Conservation (phyloP, 1,140 invertebrate genomes). For the Plectrocnemia conspersa region DNA sequence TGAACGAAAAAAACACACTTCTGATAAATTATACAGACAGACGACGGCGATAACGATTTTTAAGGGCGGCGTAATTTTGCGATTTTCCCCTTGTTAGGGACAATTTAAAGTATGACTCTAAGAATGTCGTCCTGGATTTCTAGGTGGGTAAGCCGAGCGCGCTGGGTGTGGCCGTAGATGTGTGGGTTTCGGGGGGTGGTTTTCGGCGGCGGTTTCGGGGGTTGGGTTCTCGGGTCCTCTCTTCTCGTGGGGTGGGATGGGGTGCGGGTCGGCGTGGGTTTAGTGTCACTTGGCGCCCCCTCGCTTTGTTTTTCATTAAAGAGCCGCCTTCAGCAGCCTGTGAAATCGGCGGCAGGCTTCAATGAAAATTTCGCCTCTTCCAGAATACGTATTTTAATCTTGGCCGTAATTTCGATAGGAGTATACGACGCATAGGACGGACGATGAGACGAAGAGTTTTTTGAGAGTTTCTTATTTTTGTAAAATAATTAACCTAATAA, state of each 20-base stretch:
- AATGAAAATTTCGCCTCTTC: too few relatives aligned
- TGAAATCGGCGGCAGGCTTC: slow-evolving; percentile 33
- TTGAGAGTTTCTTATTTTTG: too few relatives aligned
- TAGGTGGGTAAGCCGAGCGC: slow-evolving; percentile 10
- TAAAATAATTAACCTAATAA: too few relatives aligned
- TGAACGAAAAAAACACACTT: too few relatives aligned
- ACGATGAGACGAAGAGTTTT: too few relatives aligned
- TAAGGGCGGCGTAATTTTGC: too few relatives aligned
- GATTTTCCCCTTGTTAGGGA: too few relatives aligned
- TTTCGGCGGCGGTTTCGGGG: slow-evolving; percentile 5
- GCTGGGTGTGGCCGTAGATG: neutral
- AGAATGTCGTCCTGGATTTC: slow-evolving; percentile 3
- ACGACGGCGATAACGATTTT: neutral
- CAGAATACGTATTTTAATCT: too few relatives aligned
- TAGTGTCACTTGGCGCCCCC: slow-evolving; percentile 33
- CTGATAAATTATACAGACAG: too few relatives aligned
- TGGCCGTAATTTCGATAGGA: too few relatives aligned
- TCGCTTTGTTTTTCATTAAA: slow-evolving; percentile 37
- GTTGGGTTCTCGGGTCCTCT: neutral
- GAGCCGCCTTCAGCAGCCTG: slow-evolving; percentile 35
- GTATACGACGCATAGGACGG: too few relatives aligned
- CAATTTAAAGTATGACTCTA: too few relatives aligned
- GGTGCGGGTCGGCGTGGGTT: slow-evolving; percentile 27
- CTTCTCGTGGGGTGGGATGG: slow-evolving; percentile 7
- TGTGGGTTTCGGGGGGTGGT: neutral